Conservation (phyloP, 2,113 vertebrate species). For the Lipophrys pholis region DNA sequence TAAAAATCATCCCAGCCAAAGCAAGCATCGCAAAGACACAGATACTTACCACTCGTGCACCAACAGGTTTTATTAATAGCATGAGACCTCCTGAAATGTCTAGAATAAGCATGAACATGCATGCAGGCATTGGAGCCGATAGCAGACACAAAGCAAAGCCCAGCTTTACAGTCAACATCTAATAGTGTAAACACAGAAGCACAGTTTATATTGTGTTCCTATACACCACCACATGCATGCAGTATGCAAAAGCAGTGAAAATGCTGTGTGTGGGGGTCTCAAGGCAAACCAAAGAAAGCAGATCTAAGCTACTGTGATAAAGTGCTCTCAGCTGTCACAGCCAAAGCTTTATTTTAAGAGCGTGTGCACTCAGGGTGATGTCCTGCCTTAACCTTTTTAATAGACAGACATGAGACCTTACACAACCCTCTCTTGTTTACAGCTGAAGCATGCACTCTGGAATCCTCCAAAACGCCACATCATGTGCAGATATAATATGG, state of each 20-base stretch:
- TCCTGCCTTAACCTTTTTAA: conserved; percentile 60
- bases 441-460: conserved; percentile 16
- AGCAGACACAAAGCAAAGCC: conserved; percentile 33
- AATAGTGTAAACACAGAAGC: conserved; percentile 23
- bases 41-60: neutral
- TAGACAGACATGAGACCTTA: conserved; percentile 46
- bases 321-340: conserved; percentile 49
- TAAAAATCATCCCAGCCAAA: conserved; percentile 30
- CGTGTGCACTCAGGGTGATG: conserved; percentile 29
- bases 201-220: conserved; percentile 20
- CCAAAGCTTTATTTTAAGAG: conserved; percentile 58
- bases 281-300: conserved; percentile 6
- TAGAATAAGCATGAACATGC: conserved; percentile 6
- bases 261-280: conserved; percentile 19
- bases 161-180: conserved; percentile 35
- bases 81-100: conserved; percentile 18
- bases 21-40: neutral
- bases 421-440: conserved; percentile 47
- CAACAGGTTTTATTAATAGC: neutral
- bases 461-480: conserved; percentile 17
- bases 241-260: neutral
- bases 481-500: conserved; percentile 8
- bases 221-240: conserved; percentile 14
- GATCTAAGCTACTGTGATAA: conserved; percentile 44
- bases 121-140: conserved; percentile 36